phyloP scores from a whole-genome alignment of 2,797 vertebrate species.

The Phataginus tetradactyla region DNA sequence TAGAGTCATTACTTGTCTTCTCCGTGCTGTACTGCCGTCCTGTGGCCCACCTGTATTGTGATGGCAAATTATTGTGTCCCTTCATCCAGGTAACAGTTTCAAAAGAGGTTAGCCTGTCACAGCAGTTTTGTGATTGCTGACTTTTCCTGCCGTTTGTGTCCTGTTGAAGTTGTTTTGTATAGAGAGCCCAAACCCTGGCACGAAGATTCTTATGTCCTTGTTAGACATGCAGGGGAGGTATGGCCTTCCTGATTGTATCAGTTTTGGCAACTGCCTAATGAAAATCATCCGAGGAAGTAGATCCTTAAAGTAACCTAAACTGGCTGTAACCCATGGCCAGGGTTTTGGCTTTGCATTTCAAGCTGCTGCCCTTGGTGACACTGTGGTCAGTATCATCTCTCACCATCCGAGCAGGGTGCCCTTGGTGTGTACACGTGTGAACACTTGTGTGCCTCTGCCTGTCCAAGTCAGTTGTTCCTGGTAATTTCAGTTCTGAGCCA shows the following conservation, averaged over 20 bases:
- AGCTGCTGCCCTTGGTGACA: neutral
- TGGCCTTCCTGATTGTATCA: neutral
- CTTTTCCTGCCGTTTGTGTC: neutral
- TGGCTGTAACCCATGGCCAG: neutral
- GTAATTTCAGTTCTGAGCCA: neutral
- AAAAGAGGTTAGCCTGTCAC: neutral
- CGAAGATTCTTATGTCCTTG: neutral
- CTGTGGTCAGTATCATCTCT: neutral
- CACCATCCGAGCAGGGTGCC: neutral
- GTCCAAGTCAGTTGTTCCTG: neutral
- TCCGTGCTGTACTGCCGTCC: too few species aligned
- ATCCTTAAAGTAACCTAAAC: neutral
- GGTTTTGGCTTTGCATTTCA: neutral
- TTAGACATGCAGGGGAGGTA: neutral
- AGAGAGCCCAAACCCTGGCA: neutral
- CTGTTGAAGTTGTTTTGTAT: neutral
- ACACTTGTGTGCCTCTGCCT: neutral
- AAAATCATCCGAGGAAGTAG: neutral
- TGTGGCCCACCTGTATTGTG: too few species aligned
- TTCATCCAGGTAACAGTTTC: too few species aligned
- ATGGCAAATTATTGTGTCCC: too few species aligned
- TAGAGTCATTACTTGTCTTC: too few species aligned
- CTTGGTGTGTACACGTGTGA: neutral
- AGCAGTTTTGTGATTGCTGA: accelerated
- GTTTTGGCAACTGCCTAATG: neutral